These are phyloP conservation scores for Oscheius onirici DNA, from an alignment of 2,888 invertebrate species.

Conservation along the genomic window DNA sequence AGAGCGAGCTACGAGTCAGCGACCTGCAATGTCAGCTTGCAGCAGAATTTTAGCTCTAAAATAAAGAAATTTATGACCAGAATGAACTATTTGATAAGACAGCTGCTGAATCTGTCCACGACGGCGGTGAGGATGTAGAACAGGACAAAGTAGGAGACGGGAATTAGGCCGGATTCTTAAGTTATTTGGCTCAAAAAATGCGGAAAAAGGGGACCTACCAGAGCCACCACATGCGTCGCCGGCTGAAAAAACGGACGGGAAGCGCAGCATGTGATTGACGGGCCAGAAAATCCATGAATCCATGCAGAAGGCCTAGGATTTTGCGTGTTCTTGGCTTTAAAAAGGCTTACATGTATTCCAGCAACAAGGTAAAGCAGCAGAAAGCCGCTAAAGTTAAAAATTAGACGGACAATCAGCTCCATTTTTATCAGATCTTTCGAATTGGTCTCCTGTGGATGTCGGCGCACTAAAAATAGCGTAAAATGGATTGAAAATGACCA, in stretches of 20 bases:
- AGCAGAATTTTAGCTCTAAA: neutral
- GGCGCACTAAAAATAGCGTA: neutral
- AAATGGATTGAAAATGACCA: neutral
- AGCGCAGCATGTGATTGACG: constrained; percentile 41
- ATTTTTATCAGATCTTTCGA: constrained; percentile 5
- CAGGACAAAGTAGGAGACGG: constrained; percentile 22
- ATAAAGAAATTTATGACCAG: neutral
- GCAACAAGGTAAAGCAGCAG: constrained; percentile 3
- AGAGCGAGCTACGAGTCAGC: constrained; percentile 6
- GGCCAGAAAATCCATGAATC: constrained; percentile 47
- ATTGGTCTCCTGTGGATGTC: neutral
- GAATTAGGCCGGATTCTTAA: constrained; percentile 18
- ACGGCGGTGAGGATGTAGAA: constrained; percentile 13
- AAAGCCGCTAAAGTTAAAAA: constrained; percentile 21
- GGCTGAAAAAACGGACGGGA: constrained; percentile 33
- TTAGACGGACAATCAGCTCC: neutral
- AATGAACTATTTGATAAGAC: constrained; percentile 4
- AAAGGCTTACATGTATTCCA: constrained; percentile 7
- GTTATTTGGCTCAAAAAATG: neutral
- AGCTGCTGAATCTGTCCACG: neutral
- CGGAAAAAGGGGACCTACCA: neutral
- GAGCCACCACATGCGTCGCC: constrained; percentile 15
- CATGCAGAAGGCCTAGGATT: constrained; percentile 43
- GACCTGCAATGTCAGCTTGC: neutral
- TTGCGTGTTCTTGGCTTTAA: neutral